A percentile compares a stretch with the other conserved stretches of the same genome.
Evolutionary conservation across 1,140 invertebrate species (phyloP).

Genomic region (Drosophila dunni): DNA sequence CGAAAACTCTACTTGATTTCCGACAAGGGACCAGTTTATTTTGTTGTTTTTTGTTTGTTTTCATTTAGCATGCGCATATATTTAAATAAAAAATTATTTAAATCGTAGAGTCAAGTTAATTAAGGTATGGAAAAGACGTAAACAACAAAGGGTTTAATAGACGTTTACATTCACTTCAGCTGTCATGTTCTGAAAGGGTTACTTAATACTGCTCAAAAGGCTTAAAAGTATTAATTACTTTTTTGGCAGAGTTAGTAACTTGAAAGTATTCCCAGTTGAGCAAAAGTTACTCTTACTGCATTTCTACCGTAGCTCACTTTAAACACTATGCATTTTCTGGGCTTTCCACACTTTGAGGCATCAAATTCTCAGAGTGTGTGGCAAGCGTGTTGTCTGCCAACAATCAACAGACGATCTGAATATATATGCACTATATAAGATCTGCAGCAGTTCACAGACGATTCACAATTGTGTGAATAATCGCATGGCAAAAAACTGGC

Average conservation of each 20-base stretch:
- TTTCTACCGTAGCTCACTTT: no score
- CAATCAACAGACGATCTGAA: slow-evolving; percentile 5
- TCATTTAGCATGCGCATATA: slow-evolving; percentile 68
- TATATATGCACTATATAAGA: slow-evolving; percentile 9
- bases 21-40: slow-evolving; percentile 74
- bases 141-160: slow-evolving; percentile 26
- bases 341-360: slow-evolving; percentile 17
- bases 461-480: slow-evolving; percentile 72
- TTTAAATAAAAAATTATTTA: slow-evolving; percentile 62
- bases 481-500: slow-evolving; percentile 47
- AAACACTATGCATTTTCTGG: neutral
- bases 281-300: no score
- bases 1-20: slow-evolving; percentile 76
- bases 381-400: slow-evolving; percentile 4
- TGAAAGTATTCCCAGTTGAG: neutral
- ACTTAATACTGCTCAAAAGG: slow-evolving; percentile 11
- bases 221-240: neutral
- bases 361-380: slow-evolving; percentile 39
- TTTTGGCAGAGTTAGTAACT: neutral
- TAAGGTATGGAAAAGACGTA: slow-evolving; percentile 26
- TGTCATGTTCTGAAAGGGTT: neutral
- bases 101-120: slow-evolving; percentile 54
- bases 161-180: slow-evolving; percentile 13
- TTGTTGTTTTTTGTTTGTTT: slow-evolving; percentile 11
- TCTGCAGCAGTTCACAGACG: slow-evolving; percentile 36